Conservation (phyloP, 1,140 invertebrate genomes). For the Drosophila lini region DNA sequence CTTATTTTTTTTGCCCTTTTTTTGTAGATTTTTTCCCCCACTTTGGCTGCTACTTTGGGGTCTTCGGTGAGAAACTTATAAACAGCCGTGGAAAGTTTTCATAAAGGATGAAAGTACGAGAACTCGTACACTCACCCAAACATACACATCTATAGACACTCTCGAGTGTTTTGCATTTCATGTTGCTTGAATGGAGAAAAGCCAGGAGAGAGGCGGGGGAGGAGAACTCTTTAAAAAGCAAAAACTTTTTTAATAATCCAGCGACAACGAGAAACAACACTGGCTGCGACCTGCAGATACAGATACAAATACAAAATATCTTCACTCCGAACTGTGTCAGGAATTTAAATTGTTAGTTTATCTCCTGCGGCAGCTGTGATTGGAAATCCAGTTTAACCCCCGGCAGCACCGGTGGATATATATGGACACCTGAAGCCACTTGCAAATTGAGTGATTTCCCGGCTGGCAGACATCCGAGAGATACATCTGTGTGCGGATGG, state of each 20-base stretch:
- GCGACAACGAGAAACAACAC: slow-evolving; percentile 54
- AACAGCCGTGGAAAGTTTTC: slow-evolving; percentile 77
- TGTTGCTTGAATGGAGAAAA: slow-evolving; percentile 42
- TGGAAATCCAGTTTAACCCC: slow-evolving; percentile 41
- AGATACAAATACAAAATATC: slow-evolving; percentile 38
- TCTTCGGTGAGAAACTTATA: slow-evolving; percentile 64
- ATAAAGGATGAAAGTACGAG: slow-evolving; percentile 72
- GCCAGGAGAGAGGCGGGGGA: background rate
- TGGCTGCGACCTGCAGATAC: slow-evolving; percentile 19
- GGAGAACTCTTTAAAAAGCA: slow-evolving; percentile 70
- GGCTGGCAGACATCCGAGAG: slow-evolving; percentile 13
- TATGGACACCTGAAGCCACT: slow-evolving; percentile 34
- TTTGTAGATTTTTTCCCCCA: background rate
- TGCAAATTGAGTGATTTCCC: slow-evolving; percentile 38
- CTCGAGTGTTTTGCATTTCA: slow-evolving; percentile 79
- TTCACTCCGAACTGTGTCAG: slow-evolving; percentile 38
- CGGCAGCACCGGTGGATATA: background rate
- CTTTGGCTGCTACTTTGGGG: slow-evolving; percentile 26
- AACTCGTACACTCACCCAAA: slow-evolving; percentile 23
- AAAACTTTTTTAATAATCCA: slow-evolving; percentile 80
- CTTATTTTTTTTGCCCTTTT: slow-evolving; percentile 9
- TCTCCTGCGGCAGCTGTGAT: slow-evolving; percentile 38
- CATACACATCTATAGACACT: slow-evolving; percentile 52
- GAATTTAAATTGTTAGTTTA: slow-evolving; percentile 80
- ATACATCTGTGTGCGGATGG: slow-evolving; percentile 12